Base-by-base conservation (phyloP, 2,113 vertebrate species). In the Phyllostomus hastatus region DNA sequence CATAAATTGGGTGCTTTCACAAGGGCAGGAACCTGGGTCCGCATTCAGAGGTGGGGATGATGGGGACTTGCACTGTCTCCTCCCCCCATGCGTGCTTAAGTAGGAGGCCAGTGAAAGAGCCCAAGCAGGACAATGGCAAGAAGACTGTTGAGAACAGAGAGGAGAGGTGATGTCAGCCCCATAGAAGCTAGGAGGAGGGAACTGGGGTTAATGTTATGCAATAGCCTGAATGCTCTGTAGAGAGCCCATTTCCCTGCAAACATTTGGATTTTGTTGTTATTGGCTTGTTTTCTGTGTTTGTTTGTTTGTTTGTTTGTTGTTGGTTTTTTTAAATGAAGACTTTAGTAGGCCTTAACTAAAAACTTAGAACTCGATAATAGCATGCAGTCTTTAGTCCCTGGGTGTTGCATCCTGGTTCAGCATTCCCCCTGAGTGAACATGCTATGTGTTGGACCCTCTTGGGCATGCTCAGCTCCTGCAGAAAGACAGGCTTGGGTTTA, bases 151-250 rank as follows among this genome's bases (percentile, higher is more conserved):
- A 88, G 97, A 96, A 95, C 95, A 69, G 87, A 97, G 94, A 67
- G 97, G 97, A 98, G 94, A 73, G 97, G 97, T 98, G 97, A 98
- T 97, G 97, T 98, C 97, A 97, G 97, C 94, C 75, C 93, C 83
- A 84, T 92, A 95, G 96, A 97, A 96, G 94, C 97, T 96, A 69
- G 98, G 98, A 98, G 98, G 98, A 98, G 98, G 97, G 98, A 98
- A 95, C 97, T 94, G 96, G 98, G 98, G 98, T 99, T 99, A 99
- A 99, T 99, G 98, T 98, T 98, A 99, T 98, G 98, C 98, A 99
- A 98, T 98, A 98, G 92, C 91, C 95, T 97, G 98, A 98, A 82
- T 64, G 91, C 69, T 20, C n/a, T 35, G 66, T 90, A 87, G 57
- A 87, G 82, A 64, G 24, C 80, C 6, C 0, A 3, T 46, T 35